These are phyloP conservation scores for Xiphophorus hellerii DNA, from an alignment of 2,113 vertebrate genomes.

Conservation along the genomic window DNA sequence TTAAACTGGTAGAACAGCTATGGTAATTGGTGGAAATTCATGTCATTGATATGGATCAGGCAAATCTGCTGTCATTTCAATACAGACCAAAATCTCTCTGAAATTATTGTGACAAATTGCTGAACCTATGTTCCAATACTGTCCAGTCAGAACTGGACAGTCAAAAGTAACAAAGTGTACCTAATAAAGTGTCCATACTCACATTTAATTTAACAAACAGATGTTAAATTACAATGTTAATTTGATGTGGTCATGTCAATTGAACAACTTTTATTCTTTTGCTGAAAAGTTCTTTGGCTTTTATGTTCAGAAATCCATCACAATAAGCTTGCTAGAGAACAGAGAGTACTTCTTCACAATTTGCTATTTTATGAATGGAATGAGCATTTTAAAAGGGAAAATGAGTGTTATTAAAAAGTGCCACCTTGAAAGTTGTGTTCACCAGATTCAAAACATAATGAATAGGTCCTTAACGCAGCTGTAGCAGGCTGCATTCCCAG, in stretches of 20 bases:
- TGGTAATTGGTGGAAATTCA: not conserved
- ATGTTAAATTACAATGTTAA: too few relatives aligned
- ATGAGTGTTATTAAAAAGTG: too few relatives aligned
- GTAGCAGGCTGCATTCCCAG: not conserved
- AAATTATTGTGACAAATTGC: not conserved
- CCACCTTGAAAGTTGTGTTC: not conserved
- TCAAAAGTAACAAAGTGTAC: not conserved
- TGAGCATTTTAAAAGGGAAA: not conserved
- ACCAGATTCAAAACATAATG: not conserved
- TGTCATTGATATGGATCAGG: not conserved
- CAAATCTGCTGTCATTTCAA: not conserved
- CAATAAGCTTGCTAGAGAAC: not conserved
- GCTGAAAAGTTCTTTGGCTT: not conserved
- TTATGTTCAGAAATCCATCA: not conserved
- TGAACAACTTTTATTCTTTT: too few relatives aligned
- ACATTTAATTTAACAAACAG: not conserved
- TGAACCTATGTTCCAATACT: not conserved
- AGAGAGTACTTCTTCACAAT: too few relatives aligned
- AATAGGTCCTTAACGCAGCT: not conserved
- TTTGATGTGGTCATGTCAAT: too few relatives aligned
- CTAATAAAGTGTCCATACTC: not conserved
- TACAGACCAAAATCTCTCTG: not conserved
- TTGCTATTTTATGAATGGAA: not conserved
- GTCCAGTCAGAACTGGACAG: not conserved
- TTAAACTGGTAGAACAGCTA: too few relatives aligned